These are phyloP conservation scores for Echeneis naucrates DNA, from an alignment of 2,797 vertebrate species.

Conservation along the genomic window DNA sequence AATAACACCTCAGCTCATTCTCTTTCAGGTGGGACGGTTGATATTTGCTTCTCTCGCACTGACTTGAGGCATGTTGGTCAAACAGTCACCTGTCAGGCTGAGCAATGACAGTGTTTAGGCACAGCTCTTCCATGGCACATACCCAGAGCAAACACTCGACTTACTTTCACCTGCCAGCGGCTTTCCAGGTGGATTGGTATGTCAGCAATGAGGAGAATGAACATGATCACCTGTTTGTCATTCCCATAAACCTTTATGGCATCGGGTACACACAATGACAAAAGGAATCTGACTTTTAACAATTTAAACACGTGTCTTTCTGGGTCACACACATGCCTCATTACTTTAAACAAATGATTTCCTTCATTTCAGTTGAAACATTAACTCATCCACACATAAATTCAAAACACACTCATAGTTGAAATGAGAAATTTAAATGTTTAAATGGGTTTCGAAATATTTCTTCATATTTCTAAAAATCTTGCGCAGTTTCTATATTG, in stretches of 20 bases:
- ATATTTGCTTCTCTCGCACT: conserved; percentile 24
- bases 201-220: conserved; percentile 1
- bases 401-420: background rate
- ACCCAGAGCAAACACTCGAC: background rate
- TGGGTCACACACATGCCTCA: background rate
- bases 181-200: background rate
- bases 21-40: conserved; percentile 13
- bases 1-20: too few relatives aligned
- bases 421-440: background rate
- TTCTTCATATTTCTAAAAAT: background rate
- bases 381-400: background rate
- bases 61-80: conserved; percentile 16
- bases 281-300: background rate
- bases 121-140: background rate
- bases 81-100: background rate
- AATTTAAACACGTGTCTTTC: background rate
- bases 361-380: background rate
- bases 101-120: conserved; percentile 14
- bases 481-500: background rate
- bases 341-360: background rate
- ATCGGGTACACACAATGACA: background rate
- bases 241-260: background rate
- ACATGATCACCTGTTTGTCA: background rate
- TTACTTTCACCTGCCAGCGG: background rate
- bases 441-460: too few relatives aligned